phyloP scores from a whole-genome alignment of 2,888 invertebrate species.

The Deilephila porcellus region DNA sequence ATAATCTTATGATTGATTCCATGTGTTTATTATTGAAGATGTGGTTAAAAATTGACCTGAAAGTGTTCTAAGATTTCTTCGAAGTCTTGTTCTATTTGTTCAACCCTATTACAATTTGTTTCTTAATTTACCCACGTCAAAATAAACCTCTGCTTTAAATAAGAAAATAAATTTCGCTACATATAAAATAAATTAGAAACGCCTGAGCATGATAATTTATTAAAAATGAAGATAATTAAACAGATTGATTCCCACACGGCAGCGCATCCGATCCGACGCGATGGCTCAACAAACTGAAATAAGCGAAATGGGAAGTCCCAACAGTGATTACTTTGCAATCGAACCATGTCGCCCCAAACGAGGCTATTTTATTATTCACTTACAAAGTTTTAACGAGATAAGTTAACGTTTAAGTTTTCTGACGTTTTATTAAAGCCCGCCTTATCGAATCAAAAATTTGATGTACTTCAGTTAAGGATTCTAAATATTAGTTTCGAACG shows the following conservation, averaged over 20 bases:
- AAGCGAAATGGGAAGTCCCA: constrained; percentile 40
- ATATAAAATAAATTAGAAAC: neutral
- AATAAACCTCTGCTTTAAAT: too few relatives aligned
- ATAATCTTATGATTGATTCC: too few relatives aligned
- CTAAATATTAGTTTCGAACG: constrained; percentile 23
- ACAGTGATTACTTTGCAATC: constrained; percentile 39
- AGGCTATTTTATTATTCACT: constrained; percentile 51
- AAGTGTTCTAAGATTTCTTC: too few relatives aligned
- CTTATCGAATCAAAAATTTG: constrained; percentile 43
- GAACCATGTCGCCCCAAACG: constrained; percentile 47
- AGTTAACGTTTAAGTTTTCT: constrained; percentile 45
- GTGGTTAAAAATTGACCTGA: too few relatives aligned
- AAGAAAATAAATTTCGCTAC: too few relatives aligned
- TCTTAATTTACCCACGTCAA: too few relatives aligned
- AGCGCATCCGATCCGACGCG: constrained; percentile 24
- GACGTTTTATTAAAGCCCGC: constrained; percentile 44
- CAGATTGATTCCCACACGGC: constrained; percentile 45
- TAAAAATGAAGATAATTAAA: constrained; percentile 42
- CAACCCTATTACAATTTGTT: too few relatives aligned
- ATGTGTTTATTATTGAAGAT: too few relatives aligned
- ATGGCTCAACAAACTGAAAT: constrained; percentile 36
- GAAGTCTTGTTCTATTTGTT: too few relatives aligned
- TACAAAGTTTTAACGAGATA: constrained; percentile 57
- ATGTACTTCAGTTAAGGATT: constrained; percentile 7
- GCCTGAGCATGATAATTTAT: neutral